Percentiles rank a stretch among this genome's conserved stretches.
These are phyloP conservation scores for Campylomormyrus tamandua DNA, from an alignment of 2,113 vertebrate species.

Conservation along the genomic window DNA sequence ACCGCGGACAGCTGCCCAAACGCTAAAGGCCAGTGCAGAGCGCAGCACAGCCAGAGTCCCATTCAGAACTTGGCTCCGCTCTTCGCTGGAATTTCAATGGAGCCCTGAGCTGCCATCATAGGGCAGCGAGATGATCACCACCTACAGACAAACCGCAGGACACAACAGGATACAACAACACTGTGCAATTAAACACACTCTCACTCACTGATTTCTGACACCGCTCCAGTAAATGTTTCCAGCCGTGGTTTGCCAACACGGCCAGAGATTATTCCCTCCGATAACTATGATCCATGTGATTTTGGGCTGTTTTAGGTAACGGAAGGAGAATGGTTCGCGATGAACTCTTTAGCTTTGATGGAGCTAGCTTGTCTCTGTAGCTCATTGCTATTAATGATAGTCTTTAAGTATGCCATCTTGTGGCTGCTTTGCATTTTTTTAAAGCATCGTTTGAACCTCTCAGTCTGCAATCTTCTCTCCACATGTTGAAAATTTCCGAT, in stretches of 20 bases:
- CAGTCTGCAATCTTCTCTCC: not conserved
- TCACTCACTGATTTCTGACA: constrained; percentile 47
- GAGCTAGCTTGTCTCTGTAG: not conserved
- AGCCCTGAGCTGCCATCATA: constrained; percentile 33
- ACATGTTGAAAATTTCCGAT: not conserved
- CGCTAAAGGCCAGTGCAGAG: constrained; percentile 2
- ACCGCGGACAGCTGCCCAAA: constrained; percentile 58
- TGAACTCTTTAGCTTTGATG: not conserved
- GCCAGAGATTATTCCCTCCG: not conserved
- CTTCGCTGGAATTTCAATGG: constrained; percentile 42
- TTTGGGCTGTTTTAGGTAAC: not conserved
- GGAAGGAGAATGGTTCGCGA: not conserved
- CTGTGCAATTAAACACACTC: constrained; percentile 49
- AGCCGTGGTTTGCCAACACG: constrained; percentile 21
- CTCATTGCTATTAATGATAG: not conserved
- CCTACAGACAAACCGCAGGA: constrained; percentile 33
- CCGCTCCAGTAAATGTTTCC: constrained; percentile 40
- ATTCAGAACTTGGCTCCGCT: not conserved
- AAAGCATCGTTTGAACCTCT: not conserved
- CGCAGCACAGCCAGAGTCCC: constrained; percentile 8
- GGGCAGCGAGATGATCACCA: constrained; percentile 24
- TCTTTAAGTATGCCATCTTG: not conserved
- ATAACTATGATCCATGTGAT: not conserved
- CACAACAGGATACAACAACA: constrained; percentile 33
- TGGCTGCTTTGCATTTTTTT: not conserved